Evolutionary conservation across 2,113 vertebrate genomes (phyloP).

Genomic region (Chunga burmeisteri): DNA sequence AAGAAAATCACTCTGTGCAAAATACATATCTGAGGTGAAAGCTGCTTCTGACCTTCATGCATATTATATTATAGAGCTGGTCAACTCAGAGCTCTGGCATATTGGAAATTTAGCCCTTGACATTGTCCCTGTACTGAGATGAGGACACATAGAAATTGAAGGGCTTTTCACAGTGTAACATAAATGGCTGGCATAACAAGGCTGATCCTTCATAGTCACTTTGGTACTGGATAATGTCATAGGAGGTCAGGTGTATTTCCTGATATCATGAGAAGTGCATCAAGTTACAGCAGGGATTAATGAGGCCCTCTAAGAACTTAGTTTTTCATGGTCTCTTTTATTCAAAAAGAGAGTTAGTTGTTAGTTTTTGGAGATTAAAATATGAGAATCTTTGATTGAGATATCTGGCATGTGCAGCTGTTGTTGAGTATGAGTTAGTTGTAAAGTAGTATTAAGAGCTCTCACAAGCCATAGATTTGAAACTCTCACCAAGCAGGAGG

Average conservation of each 20-base stretch:
- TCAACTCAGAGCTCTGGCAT: conserved; percentile 5
- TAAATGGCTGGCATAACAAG: background rate
- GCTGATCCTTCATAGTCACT: background rate
- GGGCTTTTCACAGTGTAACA: background rate
- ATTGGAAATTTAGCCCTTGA: conserved; percentile 23
- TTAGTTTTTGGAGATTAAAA: background rate
- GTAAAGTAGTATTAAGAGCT: background rate
- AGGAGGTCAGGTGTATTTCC: background rate
- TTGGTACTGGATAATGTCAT: background rate
- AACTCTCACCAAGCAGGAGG: background rate
- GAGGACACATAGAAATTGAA: background rate
- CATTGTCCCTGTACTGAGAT: background rate
- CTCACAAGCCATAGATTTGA: background rate
- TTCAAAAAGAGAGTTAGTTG: background rate
- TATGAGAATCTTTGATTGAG: background rate
- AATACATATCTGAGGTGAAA: conserved; percentile 21
- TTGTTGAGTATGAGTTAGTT: background rate
- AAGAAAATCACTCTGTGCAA: conserved; percentile 6
- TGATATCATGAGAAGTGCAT: background rate
- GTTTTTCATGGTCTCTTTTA: background rate
- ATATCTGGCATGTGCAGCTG: background rate
- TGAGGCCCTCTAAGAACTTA: background rate
- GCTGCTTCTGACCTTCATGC: conserved; percentile 41
- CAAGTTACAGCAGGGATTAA: background rate
- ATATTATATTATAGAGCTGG: conserved; percentile 9